Base-by-base conservation (phyloP, 2,113 vertebrate species). In the Anolis carolinensis region DNA sequence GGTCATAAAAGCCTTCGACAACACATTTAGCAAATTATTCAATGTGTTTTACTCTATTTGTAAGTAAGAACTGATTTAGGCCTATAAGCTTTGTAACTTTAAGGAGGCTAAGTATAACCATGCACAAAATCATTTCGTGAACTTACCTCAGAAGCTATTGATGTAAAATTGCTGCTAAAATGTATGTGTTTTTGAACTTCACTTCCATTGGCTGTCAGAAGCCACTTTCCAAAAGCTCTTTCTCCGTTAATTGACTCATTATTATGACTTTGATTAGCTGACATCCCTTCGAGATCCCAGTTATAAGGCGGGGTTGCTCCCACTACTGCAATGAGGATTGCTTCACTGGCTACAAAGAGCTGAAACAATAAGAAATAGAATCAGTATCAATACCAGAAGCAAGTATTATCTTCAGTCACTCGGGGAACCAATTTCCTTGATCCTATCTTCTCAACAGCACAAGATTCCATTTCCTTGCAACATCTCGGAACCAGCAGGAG, bases 141-240 rank as follows among this genome's bases (percentile, higher is more conserved):
- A 27, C 50, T 95, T 87, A 97, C 97, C 96, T 97, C 97, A 0
- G 96, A 97, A 81, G 95, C 96, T 70, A 97, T 97, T 14, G 97
- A 97, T 1, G 97, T 97, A 89, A 97, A 97, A 90, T 88, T 95
- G 87, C 90, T 89, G 72, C 93, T 92, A 65, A 97, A 97, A 67
- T 92, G 96, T 11, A 97, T 18, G 0, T 96, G 96, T 83, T 93
- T 89, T 0, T 65, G 95, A 86, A 95, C 85, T 89, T 96, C 95
- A 0, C 95, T 97, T 89, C 92, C 81, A 0, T 97, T 97, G 89
- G 96, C 96, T 0, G 90, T 93, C 79, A 95, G 92, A 4, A 97
- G 93, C 97, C 97, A 97, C 82, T 94, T 90, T 83, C 95, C 90
- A 11, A 97, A 95, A 27, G 92, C 90, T 73, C 81, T 84, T 70